Base-by-base conservation (phyloP, 2,888 invertebrate genomes). In the Aporophyla nigra region DNA sequence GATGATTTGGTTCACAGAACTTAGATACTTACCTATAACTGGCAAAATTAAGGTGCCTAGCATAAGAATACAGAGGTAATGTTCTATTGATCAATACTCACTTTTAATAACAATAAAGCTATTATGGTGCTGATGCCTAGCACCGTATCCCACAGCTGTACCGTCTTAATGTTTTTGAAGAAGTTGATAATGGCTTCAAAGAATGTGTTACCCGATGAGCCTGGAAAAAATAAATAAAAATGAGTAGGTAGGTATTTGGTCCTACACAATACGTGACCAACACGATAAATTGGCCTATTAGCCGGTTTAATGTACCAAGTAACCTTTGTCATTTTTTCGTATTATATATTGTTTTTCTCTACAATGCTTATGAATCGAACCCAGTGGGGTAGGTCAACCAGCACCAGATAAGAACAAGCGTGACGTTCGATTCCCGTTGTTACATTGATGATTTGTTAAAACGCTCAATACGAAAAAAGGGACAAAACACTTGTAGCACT, bases 41-140 rank as follows among this genome's bases (percentile, higher is more conserved):
- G 14, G 5, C 5, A 3, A 27, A 69, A 21, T 27, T 46, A 14
- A 12, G 1, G 6, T 46, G 58, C 5, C 27, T 19, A 33, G 9
- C 58, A 9, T 27, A 27, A 27, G 9, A 7, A 2, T 19, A 12
- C 21, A 58, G 21, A 7, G 10, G 2, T n/a, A 21, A 10, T 19
- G 9, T 53, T 24, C 12, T 6, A 4, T 16, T 10, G 14, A 33
- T 33, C 5, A 12, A 24, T 12, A 91, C 91, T 90, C 77, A 96
- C 96, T 94, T 98, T 97, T 70, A 98, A 94, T 40, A 97, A 82
- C 5, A 98, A 85, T 65, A 98, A 93, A 14, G 97, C 87, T 5
- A 97, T 82, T 63, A 98, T 97, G 0, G 98, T 97, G 9, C 91
- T 87, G 3, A 98, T 82, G 1, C 98, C 98, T 14, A 98, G 92